A percentile compares a stretch with the other conserved stretches of the same genome.
Evolutionary conservation across 2,888 invertebrate species (phyloP).

Genomic region (Toxonevra muliebris): DNA sequence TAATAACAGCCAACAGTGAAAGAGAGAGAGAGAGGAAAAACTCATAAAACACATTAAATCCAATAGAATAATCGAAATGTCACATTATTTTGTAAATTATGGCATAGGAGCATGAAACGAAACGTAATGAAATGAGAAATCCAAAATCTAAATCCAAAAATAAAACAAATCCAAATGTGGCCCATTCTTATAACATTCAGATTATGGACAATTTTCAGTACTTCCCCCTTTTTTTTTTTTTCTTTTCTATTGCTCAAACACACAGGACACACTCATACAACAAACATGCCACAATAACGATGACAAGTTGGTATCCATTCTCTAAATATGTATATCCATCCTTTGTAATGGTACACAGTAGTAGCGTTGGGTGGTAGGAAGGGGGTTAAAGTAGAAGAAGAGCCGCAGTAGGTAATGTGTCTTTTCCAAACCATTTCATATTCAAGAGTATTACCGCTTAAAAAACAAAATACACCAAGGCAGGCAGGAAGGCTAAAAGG

Average conservation of each 20-base stretch:
- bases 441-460: slow-evolving; percentile 43
- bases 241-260: neutral
- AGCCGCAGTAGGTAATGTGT: slow-evolving; percentile 34
- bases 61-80: slow-evolving; percentile 67
- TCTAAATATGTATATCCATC: too few relatives aligned
- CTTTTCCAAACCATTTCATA: slow-evolving; percentile 52
- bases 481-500: neutral
- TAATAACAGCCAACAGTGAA: too few relatives aligned
- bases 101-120: slow-evolving; percentile 46
- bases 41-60: slow-evolving; percentile 65
- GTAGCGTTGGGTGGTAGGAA: neutral
- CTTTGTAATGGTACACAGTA: neutral
- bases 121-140: neutral
- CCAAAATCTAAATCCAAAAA: slow-evolving; percentile 27
- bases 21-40: slow-evolving; percentile 36
- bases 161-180: slow-evolving; percentile 31
- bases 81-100: slow-evolving; percentile 66
- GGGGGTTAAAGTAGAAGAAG: too few relatives aligned
- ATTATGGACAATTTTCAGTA: neutral
- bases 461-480: neutral
- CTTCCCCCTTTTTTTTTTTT: neutral
- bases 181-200: neutral
- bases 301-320: slow-evolving; percentile 5
- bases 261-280: slow-evolving; percentile 1
- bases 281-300: slow-evolving; percentile 10